phyloP scores from a whole-genome alignment of 2,113 vertebrate genomes.

The Ginglymostoma cirratum region DNA sequence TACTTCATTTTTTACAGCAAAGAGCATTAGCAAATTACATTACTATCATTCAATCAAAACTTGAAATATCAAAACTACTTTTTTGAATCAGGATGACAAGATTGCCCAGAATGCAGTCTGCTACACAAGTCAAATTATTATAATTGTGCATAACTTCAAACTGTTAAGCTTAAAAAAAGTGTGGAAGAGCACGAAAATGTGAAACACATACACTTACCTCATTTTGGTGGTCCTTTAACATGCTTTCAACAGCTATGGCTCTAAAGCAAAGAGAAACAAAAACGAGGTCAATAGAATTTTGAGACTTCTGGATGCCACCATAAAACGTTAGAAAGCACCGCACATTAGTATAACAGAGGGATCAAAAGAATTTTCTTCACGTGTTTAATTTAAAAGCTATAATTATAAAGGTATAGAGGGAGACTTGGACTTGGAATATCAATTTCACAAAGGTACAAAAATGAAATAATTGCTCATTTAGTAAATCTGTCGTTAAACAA shows the following conservation, averaged over 20 bases:
- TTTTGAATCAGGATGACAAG: neutral
- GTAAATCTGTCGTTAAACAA: neutral
- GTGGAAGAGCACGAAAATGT: neutral
- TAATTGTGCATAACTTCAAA: neutral
- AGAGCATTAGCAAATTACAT: neutral
- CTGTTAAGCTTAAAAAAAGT: too few species aligned
- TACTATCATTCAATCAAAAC: neutral
- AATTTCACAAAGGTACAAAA: neutral
- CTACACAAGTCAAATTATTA: neutral
- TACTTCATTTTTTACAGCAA: too few species aligned
- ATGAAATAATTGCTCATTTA: neutral
- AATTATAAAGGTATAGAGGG: neutral
- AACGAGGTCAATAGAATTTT: conserved; percentile 43
- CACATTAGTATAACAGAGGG: neutral
- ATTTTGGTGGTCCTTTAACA: conserved; percentile 68
- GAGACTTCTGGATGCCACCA: neutral
- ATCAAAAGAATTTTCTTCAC: neutral
- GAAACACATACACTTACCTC: conserved; percentile 73
- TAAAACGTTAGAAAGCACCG: neutral
- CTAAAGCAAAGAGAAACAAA: conserved; percentile 66
- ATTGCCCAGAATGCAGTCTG: neutral
- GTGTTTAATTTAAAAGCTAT: neutral
- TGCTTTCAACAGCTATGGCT: conserved; percentile 81
- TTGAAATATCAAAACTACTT: neutral
- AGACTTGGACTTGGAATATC: neutral